Base-by-base conservation (phyloP, 30 jellyfish, hydroid and myxozoan species). In the Sanderia malayensis region DNA sequence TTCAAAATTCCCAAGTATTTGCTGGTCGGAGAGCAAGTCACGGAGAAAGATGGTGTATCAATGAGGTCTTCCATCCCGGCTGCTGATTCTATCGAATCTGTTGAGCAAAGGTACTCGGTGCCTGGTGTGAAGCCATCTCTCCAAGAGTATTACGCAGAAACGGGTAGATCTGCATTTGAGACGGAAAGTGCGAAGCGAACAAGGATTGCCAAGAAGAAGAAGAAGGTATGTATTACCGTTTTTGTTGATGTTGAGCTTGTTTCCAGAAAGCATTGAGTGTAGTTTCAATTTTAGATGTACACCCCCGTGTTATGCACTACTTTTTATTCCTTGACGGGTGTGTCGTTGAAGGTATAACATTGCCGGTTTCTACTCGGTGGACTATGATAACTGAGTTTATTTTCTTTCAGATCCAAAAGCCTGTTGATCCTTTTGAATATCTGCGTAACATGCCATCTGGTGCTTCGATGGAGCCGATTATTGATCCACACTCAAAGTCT, bases 391-490 rank as follows among this genome's bases (percentile, higher is more conserved):
- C n/a, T n/a, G n/a, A n/a, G n/a, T 66, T 25, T 69, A 2, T 45
- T 45, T 69, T 45, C 21, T 46, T 20, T 68, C 52, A 49, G 79
- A n/a, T 64, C 65, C 90, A 53, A 44, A 75, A 79, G 57, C 77
- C 87, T 7, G 79, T 62, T 18, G 99, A 92, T 79, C 99, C 99
- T 1, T 92, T 79, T 47, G 96, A 92, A 28, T 92, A 92, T 73
- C 61, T 92, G 37, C 58, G 96, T 31, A 92, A 92, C 74, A 86
- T 86, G 96, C 90, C 95, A 15, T 79, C 95, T 20, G 99, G 99
- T 9, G 96, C 99, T 0, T 92, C 99, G 0, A 92, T 92, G 96
- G 96, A 92, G 61, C 99, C 99, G n/a, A 92, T 92, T 46, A 71
- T 79, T 24, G 99, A 92, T 60, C 98, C 96, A 13, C 85, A 74